Conservation (phyloP, 1,140 invertebrate species). For the Zaprionus taronus region DNA sequence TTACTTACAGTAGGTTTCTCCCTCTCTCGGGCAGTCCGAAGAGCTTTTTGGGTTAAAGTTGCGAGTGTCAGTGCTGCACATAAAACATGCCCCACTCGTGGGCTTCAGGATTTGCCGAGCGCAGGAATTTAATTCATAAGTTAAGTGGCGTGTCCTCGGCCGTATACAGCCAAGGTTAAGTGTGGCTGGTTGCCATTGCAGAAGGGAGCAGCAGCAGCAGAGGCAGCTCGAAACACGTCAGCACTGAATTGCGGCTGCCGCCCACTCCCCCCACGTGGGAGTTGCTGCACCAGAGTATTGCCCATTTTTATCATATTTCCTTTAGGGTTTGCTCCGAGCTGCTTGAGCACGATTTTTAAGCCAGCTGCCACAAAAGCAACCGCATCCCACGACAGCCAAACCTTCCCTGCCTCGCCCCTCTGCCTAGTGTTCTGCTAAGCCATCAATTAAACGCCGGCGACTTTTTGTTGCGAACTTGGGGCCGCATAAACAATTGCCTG, state of each 20-base stretch:
- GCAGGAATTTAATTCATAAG: constrained; percentile 79
- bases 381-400: constrained; percentile 16
- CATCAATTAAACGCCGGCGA: constrained; percentile 33
- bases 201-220: constrained; percentile 19
- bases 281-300: constrained; percentile 34
- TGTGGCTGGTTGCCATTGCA: constrained; percentile 38
- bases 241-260: constrained; percentile 7
- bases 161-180: constrained; percentile 78
- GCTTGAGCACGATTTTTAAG: constrained; percentile 66
- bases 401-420: too few species aligned
- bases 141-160: constrained; percentile 77
- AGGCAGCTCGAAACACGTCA: constrained; percentile 60
- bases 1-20: background rate
- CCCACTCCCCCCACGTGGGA: constrained; percentile 21
- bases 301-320: constrained; percentile 47
- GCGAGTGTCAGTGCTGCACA: background rate
- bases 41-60: constrained; percentile 69
- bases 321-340: constrained; percentile 51
- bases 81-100: constrained; percentile 31
- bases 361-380: constrained; percentile 22
- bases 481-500: constrained; percentile 61
- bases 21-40: constrained; percentile 4
- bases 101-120: constrained; percentile 56
- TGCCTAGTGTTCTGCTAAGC: background rate
- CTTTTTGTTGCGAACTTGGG: constrained; percentile 34